Evolutionary conservation across 2,888 invertebrate genomes (phyloP), one percentile per base, ranked within the genome.

Genomic region (Hirtodrosophila duncani): DNA sequence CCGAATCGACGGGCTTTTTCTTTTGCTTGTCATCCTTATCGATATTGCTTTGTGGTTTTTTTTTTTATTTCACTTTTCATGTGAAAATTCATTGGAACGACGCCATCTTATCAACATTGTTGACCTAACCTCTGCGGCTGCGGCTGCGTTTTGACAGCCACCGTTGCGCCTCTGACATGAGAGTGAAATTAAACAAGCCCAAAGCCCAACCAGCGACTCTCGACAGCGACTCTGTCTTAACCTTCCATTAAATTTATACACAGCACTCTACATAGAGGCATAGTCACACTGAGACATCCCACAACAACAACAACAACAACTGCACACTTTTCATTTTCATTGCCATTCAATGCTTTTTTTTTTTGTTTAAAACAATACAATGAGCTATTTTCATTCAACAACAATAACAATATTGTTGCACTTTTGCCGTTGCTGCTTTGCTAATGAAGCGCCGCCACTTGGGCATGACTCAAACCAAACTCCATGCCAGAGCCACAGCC

Each of bases 191-290:
- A 29, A 51, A 77, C 39, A n/a, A n/a, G n/a, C n/a, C n/a, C n/a
- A n/a, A n/a, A n/a, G n/a, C n/a, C n/a, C n/a, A n/a, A n/a, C n/a
- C n/a, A n/a, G n/a, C n/a, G n/a, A n/a, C n/a, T n/a, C n/a, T n/a
- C n/a, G n/a, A 77, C 68, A 45, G 37, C 21, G 4, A 38, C 8
- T 41, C 24, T 41, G 29, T 58, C 44, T 53, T 72, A 56, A 69
- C 79, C 71, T 75, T 75, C 60, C 79, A 81, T 81, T 79, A 63
- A 70, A 60, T 81, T 72, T 81, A 63, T 59, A 60, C 60, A 48
- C 43, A 42, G 23, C 26, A 8, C 29, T 18, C n/a, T n/a, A n/a
- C n/a, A 37, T 30, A 24, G 23, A 29, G 10, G 41, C 53, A 23
- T 29, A 23, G 20, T 13, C 29, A 21, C 13, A 34, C 23, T 33